Percentiles rank a stretch among this genome's conserved stretches.
Evolutionary conservation across 2,797 vertebrate species (phyloP).

Genomic region (Tadarida brasiliensis): DNA sequence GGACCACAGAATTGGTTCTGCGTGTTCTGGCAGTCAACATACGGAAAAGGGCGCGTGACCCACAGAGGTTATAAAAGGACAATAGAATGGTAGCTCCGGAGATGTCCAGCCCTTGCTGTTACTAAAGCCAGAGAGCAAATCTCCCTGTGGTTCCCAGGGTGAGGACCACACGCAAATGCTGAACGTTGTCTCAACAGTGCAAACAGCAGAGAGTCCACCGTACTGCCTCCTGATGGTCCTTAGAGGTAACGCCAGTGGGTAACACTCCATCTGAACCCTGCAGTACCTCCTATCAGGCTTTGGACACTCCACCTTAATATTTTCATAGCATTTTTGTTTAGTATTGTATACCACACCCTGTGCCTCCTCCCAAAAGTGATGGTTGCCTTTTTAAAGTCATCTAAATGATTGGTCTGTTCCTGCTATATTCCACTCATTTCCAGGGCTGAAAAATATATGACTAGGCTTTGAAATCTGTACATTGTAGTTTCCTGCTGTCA

Average conservation of each 20-base stretch:
- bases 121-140: neutral
- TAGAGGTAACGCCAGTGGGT: rapidly evolving
- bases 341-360: slow-evolving; percentile 55
- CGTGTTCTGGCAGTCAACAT: neutral
- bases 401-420: slow-evolving; percentile 80
- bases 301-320: slow-evolving; percentile 74
- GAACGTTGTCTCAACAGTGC: neutral
- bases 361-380: slow-evolving; percentile 32
- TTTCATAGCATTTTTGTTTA: slow-evolving; percentile 79
- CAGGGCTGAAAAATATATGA: slow-evolving; percentile 67
- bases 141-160: neutral
- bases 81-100: neutral
- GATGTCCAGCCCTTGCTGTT: neutral
- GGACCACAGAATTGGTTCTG: neutral
- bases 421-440: slow-evolving; percentile 76
- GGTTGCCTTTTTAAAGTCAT: slow-evolving; percentile 74
- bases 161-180: neutral
- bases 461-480: slow-evolving; percentile 81
- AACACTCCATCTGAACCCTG: neutral
- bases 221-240: neutral
- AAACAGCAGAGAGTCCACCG: neutral
- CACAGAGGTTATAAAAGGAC: neutral
- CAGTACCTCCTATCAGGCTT: slow-evolving; percentile 40
- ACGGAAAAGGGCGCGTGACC: neutral
- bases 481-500: slow-evolving; percentile 78